Conservation (phyloP, 2,113 vertebrate species). For the Gnathonemus echidnorhynchus region DNA sequence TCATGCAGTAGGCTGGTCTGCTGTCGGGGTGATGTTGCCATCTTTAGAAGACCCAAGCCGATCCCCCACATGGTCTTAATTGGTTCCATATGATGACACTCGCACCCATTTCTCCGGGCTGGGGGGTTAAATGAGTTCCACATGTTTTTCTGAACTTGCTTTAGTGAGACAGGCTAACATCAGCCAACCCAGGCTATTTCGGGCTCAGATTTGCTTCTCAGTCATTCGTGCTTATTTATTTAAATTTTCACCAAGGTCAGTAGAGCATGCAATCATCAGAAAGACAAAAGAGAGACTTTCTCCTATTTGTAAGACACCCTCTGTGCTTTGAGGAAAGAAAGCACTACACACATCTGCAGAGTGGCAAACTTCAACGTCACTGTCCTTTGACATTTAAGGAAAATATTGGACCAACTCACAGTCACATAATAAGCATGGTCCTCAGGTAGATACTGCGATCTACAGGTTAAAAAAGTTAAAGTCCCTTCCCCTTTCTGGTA, state of each 20-base stretch:
- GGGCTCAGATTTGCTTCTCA: slow-evolving; percentile 21
- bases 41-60: slow-evolving; percentile 22
- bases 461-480: neutral
- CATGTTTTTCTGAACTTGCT: slow-evolving; percentile 36
- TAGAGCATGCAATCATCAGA: slow-evolving; percentile 17
- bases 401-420: neutral
- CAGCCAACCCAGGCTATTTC: slow-evolving; percentile 26
- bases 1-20: slow-evolving; percentile 23
- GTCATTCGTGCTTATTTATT: slow-evolving; percentile 27
- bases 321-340: neutral
- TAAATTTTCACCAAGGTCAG: slow-evolving; percentile 16
- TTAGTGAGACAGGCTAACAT: slow-evolving; percentile 22
- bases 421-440: neutral
- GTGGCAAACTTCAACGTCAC: neutral
- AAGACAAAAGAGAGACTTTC: slow-evolving; percentile 19
- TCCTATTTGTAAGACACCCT: slow-evolving; percentile 14
- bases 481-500: neutral
- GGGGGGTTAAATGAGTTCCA: slow-evolving; percentile 46
- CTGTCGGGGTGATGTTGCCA: slow-evolving; percentile 26
- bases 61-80: slow-evolving; percentile 34
- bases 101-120: slow-evolving; percentile 30
- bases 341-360: neutral
- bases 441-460: neutral
- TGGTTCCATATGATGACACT: slow-evolving; percentile 42
- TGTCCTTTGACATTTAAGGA: neutral